Conservation (phyloP, 2,888 invertebrate species). For the Melolontha melolontha region DNA sequence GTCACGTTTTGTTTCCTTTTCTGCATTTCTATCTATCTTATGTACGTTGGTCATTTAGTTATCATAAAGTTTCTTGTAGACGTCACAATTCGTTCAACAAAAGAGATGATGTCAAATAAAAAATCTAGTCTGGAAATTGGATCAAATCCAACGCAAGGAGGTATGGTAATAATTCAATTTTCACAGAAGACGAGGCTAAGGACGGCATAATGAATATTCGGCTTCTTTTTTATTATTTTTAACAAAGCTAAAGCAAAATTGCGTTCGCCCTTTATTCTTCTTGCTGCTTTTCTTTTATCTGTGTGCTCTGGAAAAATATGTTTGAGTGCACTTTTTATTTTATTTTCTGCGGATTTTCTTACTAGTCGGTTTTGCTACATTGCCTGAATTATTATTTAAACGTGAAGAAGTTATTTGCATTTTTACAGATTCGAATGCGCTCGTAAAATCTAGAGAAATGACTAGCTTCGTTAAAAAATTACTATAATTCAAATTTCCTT, state of each 20-base stretch:
- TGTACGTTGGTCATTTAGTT: not conserved
- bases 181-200: slow-evolving; percentile 34
- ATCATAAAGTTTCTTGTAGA: not conserved
- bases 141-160: slow-evolving; percentile 31
- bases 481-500: slow-evolving; percentile 4
- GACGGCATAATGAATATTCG: slow-evolving; percentile 41
- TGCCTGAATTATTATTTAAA: slow-evolving; percentile 26
- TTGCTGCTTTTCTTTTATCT: slow-evolving; percentile 22
- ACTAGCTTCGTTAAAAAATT: not conserved
- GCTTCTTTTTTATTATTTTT: slow-evolving; percentile 25
- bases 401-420: slow-evolving; percentile 14
- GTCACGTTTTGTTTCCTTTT: slow-evolving; percentile 5
- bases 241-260: slow-evolving; percentile 28
- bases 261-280: slow-evolving; percentile 20
- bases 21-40: not conserved
- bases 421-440: not conserved
- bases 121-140: slow-evolving; percentile 30
- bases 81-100: slow-evolving; percentile 9
- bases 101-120: slow-evolving; percentile 13
- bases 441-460: not conserved
- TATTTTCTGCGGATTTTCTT: slow-evolving; percentile 13
- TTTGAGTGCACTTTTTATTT: slow-evolving; percentile 34
- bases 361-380: slow-evolving; percentile 5
- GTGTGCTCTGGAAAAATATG: slow-evolving; percentile 21
- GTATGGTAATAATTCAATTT: slow-evolving; percentile 44